These are phyloP conservation scores for Prionace glauca DNA, from an alignment of 2,797 vertebrate genomes.

Conservation along the genomic window DNA sequence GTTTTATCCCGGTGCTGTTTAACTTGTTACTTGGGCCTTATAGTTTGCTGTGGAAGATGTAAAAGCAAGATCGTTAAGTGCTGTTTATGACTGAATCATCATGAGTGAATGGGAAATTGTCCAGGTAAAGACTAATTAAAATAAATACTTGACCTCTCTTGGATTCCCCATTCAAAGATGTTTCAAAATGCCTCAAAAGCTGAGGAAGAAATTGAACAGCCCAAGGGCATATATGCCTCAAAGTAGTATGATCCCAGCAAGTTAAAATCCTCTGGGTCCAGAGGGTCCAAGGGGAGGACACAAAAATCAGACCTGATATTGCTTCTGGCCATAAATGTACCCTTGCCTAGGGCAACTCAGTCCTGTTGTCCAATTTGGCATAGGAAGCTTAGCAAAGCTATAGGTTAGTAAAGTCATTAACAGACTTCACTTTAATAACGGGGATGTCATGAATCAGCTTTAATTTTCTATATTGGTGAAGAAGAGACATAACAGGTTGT, in stretches of 20 bases:
- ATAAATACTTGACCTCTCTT: slow-evolving; percentile 25
- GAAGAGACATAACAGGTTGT: background rate
- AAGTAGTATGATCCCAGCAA: slow-evolving; percentile 20
- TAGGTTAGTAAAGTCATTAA: slow-evolving; percentile 23
- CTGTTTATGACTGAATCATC: background rate
- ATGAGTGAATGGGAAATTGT: background rate
- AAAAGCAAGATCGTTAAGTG: background rate
- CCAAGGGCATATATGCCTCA: slow-evolving; percentile 29
- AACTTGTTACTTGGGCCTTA: background rate
- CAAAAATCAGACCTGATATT: slow-evolving; percentile 12
- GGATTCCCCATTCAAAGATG: slow-evolving; percentile 28
- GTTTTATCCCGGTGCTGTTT: background rate
- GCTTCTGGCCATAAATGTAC: slow-evolving; percentile 36
- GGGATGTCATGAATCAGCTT: background rate
- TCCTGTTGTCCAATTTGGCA: slow-evolving; percentile 30
- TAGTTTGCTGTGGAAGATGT: background rate
- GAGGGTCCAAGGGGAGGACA: slow-evolving; percentile 18
- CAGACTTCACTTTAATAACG: background rate
- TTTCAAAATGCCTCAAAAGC: slow-evolving; percentile 11
- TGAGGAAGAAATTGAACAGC: slow-evolving; percentile 26
- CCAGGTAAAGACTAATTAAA: background rate
- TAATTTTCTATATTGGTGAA: background rate
- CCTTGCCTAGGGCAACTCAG: slow-evolving; percentile 30
- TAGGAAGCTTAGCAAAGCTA: slow-evolving; percentile 27
- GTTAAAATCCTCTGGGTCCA: slow-evolving; percentile 24